Evolutionary conservation across 2,797 vertebrate species (phyloP), one percentile per base, ranked within the genome.

Genomic region (Anomalospiza imberbis): DNA sequence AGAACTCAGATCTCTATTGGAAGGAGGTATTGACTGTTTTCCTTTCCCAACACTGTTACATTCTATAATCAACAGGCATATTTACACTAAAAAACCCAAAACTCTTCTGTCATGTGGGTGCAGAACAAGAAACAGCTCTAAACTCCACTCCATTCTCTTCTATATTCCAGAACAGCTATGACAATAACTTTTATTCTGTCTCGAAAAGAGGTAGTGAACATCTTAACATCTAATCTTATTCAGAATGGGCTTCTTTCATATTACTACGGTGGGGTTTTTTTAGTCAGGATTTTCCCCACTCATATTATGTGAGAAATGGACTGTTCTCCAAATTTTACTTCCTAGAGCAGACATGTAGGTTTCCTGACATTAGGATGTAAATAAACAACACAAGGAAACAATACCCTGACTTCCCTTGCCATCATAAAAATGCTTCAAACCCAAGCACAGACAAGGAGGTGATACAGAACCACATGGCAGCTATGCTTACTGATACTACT

Each of bases 221-320:
- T 25, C 31, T 81, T 66, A 45, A 67, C 5, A 51, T 61, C n/a
- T n/a, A n/a, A n/a, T n/a, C n/a, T 86, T 86, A 48, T 45, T 85
- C 25, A 63, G 28, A 84, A 76, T 6, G 8, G 24, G 20, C 13
- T 55, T 77, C 45, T 50, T 32, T 61, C 12, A 10, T 14, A 25
- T 21, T 42, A 83, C 6, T 26, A 12, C 1, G 1, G 11, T 13
- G 6, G 7, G 17, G 1, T 5, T 28, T 10, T 51, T 40, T 16
- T 1, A 18, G 53, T 25, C 18, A 68, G 32, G 12, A 74, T 60
- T 65, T 13, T 63, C 19, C 10, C 5, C 4, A 3, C 1, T 26
- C 7, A 0, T 14, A 7, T 31, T 18, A 60, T 7, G 9, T 42
- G 24, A 77, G 12, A 85, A 79, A 77, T 2, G 2, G 26, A 66